phyloP scores from a whole-genome alignment of 2,888 invertebrate genomes.

The Blastobasis adustella region DNA sequence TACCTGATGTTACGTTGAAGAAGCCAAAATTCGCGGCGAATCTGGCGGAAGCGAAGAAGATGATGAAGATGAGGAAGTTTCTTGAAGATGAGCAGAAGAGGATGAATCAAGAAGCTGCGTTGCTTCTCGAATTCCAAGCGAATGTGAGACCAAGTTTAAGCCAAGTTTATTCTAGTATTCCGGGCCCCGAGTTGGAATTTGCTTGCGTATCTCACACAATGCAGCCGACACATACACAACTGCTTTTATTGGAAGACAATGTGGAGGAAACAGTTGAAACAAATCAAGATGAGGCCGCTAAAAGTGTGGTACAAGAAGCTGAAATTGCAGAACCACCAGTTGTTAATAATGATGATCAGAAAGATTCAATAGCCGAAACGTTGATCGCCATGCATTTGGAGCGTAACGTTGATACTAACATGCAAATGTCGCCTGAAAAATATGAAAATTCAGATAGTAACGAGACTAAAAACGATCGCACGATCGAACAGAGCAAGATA shows the following conservation, averaged over 20 bases:
- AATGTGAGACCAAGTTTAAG: constrained; percentile 65
- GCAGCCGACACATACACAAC: constrained; percentile 10
- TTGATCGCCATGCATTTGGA: constrained; percentile 8
- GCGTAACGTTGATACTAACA: background rate
- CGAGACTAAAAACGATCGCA: background rate
- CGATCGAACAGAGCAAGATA: background rate
- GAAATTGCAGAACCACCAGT: background rate
- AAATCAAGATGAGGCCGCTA: background rate
- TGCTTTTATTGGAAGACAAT: constrained; percentile 1
- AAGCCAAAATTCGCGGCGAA: constrained; percentile 82
- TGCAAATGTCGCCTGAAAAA: background rate
- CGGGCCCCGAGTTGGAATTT: constrained; percentile 67
- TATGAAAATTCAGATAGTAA: background rate
- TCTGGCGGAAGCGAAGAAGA: constrained; percentile 77
- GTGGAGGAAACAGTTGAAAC: background rate
- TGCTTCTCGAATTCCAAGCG: constrained; percentile 64
- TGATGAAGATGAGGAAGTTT: constrained; percentile 80
- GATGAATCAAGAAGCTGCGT: constrained; percentile 67
- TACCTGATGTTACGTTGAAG: constrained; percentile 69
- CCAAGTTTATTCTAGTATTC: constrained; percentile 63
- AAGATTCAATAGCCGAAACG: constrained; percentile 3
- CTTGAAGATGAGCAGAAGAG: constrained; percentile 76
- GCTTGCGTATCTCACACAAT: constrained; percentile 46
- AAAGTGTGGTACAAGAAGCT: background rate
- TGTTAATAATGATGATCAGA: constrained; percentile 1